Base-by-base conservation (phyloP, 2,888 invertebrate genomes). In the Dynastes maya region DNA sequence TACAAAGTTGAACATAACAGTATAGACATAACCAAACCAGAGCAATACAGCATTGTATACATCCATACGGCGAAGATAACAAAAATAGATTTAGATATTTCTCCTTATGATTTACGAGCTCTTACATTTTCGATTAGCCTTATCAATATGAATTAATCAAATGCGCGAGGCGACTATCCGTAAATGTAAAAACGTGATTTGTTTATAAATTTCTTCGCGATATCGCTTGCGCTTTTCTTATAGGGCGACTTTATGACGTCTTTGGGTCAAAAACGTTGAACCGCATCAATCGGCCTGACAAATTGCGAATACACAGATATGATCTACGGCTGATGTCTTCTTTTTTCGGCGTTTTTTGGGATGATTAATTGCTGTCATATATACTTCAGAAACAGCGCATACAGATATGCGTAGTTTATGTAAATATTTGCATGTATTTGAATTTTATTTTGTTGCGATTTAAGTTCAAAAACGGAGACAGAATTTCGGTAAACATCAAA, bases 181-280 rank as follows among this genome's bases (percentile, higher is more conserved):
- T 65, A 37, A 65, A 40, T n/a, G 37, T 53, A 53, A 53, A 65
- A 37, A 65, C 2, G n/a, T n/a, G 65, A 65, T 40, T 40, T 45
- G 65, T 65, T 65, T 65, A 65, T 40, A 16, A 65, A 16, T 65
- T 65, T 65, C 53, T 16, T 16, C 53, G 53, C 45, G 45, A 45
- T 45, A 45, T 45, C 45, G 45, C n/a, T 53, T 3, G 13, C 53
- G 53, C 16, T 16, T 53, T 13, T 53, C 53, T 8, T 51, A 32
- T 29, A n/a, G 16, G 16, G 64, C 51, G 51, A 51, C 51, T 64
- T 65, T 65, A 65, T 65, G 16, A 40, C 65, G 65, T 65, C 65
- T 65, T 65, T n/a, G 40, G 65, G 40, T 37, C 16, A 40, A 16
- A 37, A n/a, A 5, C 40, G 13, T 65, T 65, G 65, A 65, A 40